These are phyloP conservation scores for Lasioglossum leucozonium DNA, from an alignment of 2,888 invertebrate species.

Conservation along the genomic window DNA sequence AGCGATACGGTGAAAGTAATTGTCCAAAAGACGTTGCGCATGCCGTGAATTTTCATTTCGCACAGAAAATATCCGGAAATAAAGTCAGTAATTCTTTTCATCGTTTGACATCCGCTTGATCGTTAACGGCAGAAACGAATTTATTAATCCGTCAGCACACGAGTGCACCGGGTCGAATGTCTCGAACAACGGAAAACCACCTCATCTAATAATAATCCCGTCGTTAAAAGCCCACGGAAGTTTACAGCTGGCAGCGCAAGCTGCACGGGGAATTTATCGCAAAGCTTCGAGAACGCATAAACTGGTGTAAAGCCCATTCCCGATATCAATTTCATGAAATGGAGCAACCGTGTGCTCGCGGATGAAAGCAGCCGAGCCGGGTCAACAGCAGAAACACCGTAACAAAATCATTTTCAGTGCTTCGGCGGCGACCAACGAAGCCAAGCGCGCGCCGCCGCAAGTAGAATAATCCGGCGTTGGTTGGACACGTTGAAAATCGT, in stretches of 20 bases:
- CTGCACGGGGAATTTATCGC: background rate
- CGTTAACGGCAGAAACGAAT: background rate
- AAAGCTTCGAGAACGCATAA: background rate
- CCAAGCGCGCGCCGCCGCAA: background rate
- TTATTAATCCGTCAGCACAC: no score
- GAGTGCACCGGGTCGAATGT: no score
- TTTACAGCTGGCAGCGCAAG: background rate
- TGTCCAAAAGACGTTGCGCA: background rate
- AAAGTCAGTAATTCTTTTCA: background rate
- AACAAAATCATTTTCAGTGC: background rate
- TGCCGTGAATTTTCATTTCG: background rate
- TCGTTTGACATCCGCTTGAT: background rate
- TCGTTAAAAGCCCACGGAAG: background rate
- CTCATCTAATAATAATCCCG: background rate
- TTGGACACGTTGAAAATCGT: background rate
- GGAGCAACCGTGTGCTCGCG: background rate
- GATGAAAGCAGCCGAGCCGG: background rate
- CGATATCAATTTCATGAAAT: conserved; percentile 7
- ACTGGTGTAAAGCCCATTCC: background rate
- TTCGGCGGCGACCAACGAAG: background rate
- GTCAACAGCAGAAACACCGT: background rate
- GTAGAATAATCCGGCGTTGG: background rate
- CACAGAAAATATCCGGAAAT: background rate
- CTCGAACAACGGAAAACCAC: background rate
- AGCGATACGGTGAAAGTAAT: background rate